A percentile compares a stretch with the other conserved stretches of the same genome.
Evolutionary conservation across 2,797 vertebrate genomes (phyloP).

Genomic region (Caiman crocodilus): DNA sequence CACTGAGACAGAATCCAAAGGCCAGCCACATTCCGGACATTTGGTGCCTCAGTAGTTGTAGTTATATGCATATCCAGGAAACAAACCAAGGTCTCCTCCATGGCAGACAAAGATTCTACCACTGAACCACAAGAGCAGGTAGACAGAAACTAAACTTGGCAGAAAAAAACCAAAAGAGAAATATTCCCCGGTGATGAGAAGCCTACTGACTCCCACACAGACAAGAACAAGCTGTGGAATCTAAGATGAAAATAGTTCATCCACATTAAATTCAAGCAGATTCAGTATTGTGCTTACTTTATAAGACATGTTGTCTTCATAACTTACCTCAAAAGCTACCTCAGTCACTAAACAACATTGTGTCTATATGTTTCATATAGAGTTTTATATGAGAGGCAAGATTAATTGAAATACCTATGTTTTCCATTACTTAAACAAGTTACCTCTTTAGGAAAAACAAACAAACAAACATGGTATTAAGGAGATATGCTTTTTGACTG

Average conservation of each 20-base stretch:
- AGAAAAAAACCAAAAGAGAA: not conserved
- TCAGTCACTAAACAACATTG: not conserved
- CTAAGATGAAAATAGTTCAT: not conserved
- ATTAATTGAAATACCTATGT: not conserved
- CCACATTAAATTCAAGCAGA: not conserved
- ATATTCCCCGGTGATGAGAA: not conserved
- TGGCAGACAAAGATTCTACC: too few species aligned
- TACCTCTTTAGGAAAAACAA: not conserved
- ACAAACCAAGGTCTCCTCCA: too few species aligned
- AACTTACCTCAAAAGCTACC: constrained; percentile 29
- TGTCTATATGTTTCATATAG: not conserved
- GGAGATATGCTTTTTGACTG: too few species aligned
- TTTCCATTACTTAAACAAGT: not conserved
- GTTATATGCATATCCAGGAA: too few species aligned
- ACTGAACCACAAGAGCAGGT: too few species aligned
- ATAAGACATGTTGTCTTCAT: not conserved
- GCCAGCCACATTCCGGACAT: too few species aligned
- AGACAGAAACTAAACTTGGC: too few species aligned
- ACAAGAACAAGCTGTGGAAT: not conserved
- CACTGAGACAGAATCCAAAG: too few species aligned
- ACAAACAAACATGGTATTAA: not conserved
- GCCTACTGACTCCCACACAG: not conserved
- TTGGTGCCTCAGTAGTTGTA: too few species aligned
- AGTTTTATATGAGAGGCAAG: not conserved
- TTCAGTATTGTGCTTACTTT: not conserved